phyloP scores from a whole-genome alignment of 2,888 invertebrate species.

The Drosophila putrida region DNA sequence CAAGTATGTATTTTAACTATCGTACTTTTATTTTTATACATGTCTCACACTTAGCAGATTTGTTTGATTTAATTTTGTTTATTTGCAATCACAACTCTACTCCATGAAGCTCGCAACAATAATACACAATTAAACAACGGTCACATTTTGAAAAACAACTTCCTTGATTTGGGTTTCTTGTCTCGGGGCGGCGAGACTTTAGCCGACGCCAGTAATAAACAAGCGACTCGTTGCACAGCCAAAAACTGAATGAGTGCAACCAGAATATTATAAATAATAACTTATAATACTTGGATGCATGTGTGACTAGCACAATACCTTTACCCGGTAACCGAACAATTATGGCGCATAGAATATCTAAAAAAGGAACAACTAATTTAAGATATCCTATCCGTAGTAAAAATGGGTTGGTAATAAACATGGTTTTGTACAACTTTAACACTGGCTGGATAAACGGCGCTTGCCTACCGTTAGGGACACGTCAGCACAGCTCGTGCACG shows the following conservation, averaged over 20 bases:
- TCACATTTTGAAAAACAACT: conserved; percentile 27
- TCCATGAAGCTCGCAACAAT: conserved; percentile 16
- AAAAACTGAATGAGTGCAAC: conserved; percentile 71
- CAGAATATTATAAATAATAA: conserved; percentile 12
- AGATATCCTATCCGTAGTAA: conserved; percentile 50
- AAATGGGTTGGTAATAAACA: conserved; percentile 24
- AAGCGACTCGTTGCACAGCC: conserved; percentile 61
- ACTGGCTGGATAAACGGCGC: conserved; percentile 16
- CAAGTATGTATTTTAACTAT: not conserved
- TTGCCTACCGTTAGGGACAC: conserved; percentile 64
- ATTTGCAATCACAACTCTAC: conserved; percentile 33
- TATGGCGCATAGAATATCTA: conserved; percentile 41
- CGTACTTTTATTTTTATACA: conserved; percentile 3
- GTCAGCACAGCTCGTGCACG: conserved; percentile 55
- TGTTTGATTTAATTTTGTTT: conserved; percentile 39
- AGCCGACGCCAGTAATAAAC: conserved; percentile 29
- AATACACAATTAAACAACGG: conserved; percentile 39
- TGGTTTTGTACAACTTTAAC: conserved; percentile 27
- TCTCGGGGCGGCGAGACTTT: conserved; percentile 43
- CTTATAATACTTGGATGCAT: conserved; percentile 36
- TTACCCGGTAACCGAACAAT: conserved; percentile 39
- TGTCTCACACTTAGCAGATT: not conserved
- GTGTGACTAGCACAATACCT: conserved; percentile 17
- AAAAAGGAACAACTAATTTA: conserved; percentile 22
- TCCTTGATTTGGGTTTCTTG: conserved; percentile 24